phyloP scores from a whole-genome alignment of 2,113 vertebrate genomes.

The Loxodonta africana region DNA sequence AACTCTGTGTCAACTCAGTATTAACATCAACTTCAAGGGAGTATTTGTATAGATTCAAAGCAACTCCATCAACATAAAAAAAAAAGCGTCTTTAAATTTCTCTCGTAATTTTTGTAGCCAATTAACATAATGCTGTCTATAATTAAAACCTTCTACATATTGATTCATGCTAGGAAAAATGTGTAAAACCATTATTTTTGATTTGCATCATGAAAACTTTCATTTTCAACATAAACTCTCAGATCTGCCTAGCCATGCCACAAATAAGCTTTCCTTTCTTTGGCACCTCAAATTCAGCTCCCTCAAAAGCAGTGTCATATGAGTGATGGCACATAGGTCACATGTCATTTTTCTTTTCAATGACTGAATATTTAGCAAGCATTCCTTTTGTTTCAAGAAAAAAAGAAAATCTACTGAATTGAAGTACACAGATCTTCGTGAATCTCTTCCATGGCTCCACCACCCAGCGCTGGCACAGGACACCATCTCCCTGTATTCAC shows the following conservation, averaged over 20 bases:
- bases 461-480: not conserved
- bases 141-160: not conserved
- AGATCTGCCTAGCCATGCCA: not conserved
- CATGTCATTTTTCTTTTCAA: not conserved
- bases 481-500: not conserved
- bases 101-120: not conserved
- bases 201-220: slow-evolving; percentile 5
- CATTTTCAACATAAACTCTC: not conserved
- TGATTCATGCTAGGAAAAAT: slow-evolving; percentile 4
- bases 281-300: not conserved
- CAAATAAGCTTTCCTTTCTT: slow-evolving; percentile 27
- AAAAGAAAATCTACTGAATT: not conserved
- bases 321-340: not conserved
- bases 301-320: not conserved
- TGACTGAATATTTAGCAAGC: not conserved
- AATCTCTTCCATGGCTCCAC: not conserved
- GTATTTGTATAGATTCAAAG: not conserved
- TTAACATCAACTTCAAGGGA: not conserved
- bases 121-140: not conserved
- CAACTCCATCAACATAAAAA: not conserved
- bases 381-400: slow-evolving; percentile 6
- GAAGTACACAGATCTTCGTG: not conserved
- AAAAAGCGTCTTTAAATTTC: not conserved
- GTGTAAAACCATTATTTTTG: not conserved
- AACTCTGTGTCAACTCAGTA: not conserved